phyloP scores from a whole-genome alignment of 2,113 vertebrate species.

The Sinosuthora webbiana region DNA sequence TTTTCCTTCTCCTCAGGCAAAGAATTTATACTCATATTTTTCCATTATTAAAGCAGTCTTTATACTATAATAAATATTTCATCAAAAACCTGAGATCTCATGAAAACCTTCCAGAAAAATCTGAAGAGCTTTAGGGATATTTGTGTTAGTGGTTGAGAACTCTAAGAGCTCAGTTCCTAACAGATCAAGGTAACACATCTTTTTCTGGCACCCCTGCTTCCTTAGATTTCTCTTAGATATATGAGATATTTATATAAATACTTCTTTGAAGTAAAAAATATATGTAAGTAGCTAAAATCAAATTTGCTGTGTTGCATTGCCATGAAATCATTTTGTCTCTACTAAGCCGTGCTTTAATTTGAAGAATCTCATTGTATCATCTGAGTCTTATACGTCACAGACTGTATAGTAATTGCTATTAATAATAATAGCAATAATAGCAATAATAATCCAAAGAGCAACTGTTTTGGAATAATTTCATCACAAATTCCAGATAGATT shows the following conservation, averaged over 20 bases:
- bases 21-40: not conserved
- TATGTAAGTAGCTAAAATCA: not conserved
- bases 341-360: not conserved
- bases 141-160: not conserved
- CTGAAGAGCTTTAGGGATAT: not conserved
- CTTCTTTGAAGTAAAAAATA: not conserved
- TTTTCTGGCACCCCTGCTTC: not conserved
- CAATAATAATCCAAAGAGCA: too few species aligned
- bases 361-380: not conserved
- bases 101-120: not conserved
- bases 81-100: not conserved
- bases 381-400: not conserved
- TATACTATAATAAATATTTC: not conserved
- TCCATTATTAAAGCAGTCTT: not conserved
- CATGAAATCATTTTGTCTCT: not conserved
- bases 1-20: not conserved
- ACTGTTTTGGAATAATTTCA: not conserved
- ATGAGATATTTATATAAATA: not conserved
- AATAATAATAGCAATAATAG: not conserved
- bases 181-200: not conserved
- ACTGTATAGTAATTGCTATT: not conserved
- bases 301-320: not conserved
- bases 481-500: not conserved
- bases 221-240: not conserved
- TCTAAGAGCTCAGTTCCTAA: not conserved